Percentiles rank a stretch among this genome's conserved stretches.
phyloP scores from a whole-genome alignment of 2,113 vertebrate species.

The Actinemys pallida region DNA sequence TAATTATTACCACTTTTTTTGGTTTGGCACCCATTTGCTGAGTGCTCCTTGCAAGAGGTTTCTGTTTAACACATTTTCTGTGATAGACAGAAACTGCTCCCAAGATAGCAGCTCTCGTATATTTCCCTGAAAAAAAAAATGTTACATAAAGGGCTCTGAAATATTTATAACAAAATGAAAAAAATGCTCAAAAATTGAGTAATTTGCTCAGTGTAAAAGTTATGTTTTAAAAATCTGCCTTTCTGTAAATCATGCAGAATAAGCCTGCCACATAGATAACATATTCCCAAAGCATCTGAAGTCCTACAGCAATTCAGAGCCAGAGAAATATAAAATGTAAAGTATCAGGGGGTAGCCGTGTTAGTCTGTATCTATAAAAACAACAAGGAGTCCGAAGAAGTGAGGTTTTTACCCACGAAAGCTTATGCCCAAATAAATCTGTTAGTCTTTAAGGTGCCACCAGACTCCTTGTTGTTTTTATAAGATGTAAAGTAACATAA shows the following conservation, averaged over 20 bases:
- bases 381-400: no score
- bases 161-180: not conserved
- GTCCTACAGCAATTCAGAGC: not conserved
- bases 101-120: not conserved
- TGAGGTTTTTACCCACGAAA: no score
- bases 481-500: not conserved
- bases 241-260: not conserved
- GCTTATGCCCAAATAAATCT: no score
- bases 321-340: slow-evolving; percentile 23
- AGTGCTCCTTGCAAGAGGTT: not conserved
- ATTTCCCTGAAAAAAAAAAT: not conserved
- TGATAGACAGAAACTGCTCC: not conserved
- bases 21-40: not conserved
- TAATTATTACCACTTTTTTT: not conserved
- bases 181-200: not conserved
- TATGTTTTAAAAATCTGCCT: not conserved
- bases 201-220: rapidly evolving
- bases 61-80: not conserved
- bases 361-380: no score
- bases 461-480: no score
- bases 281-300: not conserved
- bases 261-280: not conserved
- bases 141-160: rapidly evolving
- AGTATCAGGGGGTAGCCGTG: not conserved
- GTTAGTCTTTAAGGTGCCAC: no score